phyloP scores from a whole-genome alignment of 2,113 vertebrate species.

The Orientallactaga bullata region DNA sequence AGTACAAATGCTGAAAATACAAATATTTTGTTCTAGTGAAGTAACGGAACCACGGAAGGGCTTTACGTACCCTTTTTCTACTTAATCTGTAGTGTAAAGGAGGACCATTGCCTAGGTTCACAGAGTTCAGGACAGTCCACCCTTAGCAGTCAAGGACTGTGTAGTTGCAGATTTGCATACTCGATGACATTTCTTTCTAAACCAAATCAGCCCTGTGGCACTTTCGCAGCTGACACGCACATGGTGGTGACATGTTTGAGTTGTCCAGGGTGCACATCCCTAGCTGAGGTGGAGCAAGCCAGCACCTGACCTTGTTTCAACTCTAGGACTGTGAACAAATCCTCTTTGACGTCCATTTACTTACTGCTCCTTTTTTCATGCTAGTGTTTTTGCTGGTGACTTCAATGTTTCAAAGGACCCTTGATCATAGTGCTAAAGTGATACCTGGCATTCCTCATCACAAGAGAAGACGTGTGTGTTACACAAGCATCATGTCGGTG shows the following conservation, averaged over 20 bases:
- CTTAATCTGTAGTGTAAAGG: not conserved
- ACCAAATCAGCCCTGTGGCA: not conserved
- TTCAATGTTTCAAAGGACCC: not conserved
- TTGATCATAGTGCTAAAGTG: not conserved
- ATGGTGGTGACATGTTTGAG: not conserved
- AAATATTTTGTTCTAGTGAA: conserved; percentile 14
- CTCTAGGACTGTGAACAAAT: not conserved
- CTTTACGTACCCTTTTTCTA: not conserved
- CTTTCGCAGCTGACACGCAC: not conserved
- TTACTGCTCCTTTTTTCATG: not conserved
- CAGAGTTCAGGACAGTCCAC: not conserved
- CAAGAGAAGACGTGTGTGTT: not conserved
- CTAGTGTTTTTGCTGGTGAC: not conserved
- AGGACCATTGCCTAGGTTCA: not conserved
- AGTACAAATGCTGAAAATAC: not conserved
- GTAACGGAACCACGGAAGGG: not conserved
- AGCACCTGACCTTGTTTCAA: not conserved
- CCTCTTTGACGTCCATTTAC: conserved; percentile 13
- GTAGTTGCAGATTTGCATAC: conserved; percentile 14
- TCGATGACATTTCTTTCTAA: conserved; percentile 23
- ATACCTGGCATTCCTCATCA: not conserved
- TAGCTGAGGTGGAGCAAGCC: not conserved
- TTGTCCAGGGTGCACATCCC: not conserved
- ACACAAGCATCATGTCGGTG: not conserved
- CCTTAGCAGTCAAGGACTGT: not conserved